A percentile compares a stretch with the other conserved stretches of the same genome.
Evolutionary conservation across 1,140 invertebrate species (phyloP).

Genomic region (Drosophila nikananu): DNA sequence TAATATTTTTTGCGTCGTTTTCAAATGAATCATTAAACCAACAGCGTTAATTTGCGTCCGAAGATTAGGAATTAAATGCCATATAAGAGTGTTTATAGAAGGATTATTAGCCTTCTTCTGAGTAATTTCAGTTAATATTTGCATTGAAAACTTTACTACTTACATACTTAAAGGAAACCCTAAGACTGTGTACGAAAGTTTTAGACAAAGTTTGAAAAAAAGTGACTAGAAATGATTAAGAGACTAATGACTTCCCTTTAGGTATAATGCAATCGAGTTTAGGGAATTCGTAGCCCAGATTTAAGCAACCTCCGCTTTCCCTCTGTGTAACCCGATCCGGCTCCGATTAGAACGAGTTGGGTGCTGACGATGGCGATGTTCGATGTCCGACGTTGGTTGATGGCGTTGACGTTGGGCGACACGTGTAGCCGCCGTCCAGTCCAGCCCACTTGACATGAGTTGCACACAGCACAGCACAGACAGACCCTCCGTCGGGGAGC

Average conservation of each 20-base stretch:
- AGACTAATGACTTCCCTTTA: no score
- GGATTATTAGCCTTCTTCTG: background rate
- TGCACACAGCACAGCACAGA: conserved; percentile 40
- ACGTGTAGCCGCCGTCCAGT: conserved; percentile 49
- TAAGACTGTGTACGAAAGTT: fast-evolving
- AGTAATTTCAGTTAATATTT: background rate
- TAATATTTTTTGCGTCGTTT: background rate
- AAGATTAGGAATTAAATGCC: background rate
- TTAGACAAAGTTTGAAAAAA: no score
- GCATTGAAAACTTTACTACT: background rate
- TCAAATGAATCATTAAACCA: background rate
- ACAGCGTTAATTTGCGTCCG: background rate
- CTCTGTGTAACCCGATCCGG: conserved; percentile 24
- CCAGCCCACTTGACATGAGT: conserved; percentile 49
- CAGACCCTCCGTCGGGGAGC: background rate
- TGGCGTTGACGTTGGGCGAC: conserved; percentile 56
- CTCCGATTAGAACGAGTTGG: conserved; percentile 53
- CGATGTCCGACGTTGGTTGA: conserved; percentile 16
- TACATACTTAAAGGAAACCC: no score
- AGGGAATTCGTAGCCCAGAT: background rate
- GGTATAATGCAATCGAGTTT: background rate
- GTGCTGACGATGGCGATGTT: conserved; percentile 25
- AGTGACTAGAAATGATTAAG: no score
- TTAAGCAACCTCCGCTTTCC: background rate
- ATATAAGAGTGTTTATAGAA: conserved; percentile 1